Percentiles rank a stretch among this genome's conserved stretches.
These are phyloP conservation scores for Chelidonichthys spinosus DNA, from an alignment of 2,797 vertebrate genomes.

Conservation along the genomic window DNA sequence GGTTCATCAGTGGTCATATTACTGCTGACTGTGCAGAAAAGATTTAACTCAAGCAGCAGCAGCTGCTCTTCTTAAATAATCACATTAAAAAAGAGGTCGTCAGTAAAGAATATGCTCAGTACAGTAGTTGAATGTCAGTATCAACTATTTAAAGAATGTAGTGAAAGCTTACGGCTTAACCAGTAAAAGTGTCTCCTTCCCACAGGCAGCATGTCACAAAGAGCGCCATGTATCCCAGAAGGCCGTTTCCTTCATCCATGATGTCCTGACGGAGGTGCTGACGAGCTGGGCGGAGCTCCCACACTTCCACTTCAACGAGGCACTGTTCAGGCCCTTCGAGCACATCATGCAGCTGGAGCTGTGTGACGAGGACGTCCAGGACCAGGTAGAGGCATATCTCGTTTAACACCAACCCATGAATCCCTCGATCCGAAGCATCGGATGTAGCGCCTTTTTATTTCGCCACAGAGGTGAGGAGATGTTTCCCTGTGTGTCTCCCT, in stretches of 20 bases:
- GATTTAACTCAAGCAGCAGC: too few species aligned
- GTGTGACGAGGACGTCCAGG: slow-evolving; percentile 97
- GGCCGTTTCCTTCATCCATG: slow-evolving; percentile 97
- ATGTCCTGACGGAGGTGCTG: slow-evolving; percentile 94
- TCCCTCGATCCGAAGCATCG: background rate
- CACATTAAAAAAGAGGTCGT: too few species aligned
- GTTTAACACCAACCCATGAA: background rate
- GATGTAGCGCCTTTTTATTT: background rate
- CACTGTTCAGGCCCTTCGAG: slow-evolving; percentile 95
- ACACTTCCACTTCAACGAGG: slow-evolving; percentile 96
- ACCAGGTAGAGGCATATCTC: slow-evolving; percentile 86
- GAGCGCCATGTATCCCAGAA: slow-evolving; percentile 97
- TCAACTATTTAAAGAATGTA: background rate
- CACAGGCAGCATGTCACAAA: slow-evolving; percentile 95
- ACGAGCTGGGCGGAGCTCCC: slow-evolving; percentile 92
- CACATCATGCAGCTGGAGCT: slow-evolving; percentile 98
- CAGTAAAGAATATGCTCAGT: too few species aligned
- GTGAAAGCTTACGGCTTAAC: background rate
- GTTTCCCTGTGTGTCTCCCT: background rate
- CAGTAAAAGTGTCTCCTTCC: background rate
- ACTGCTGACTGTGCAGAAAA: background rate
- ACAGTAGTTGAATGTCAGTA: too few species aligned
- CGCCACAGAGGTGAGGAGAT: background rate
- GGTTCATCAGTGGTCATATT: fast-evolving
- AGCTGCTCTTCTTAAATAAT: too few species aligned